A percentile compares a stretch with the other conserved stretches of the same genome.
Evolutionary conservation across 2,888 invertebrate species (phyloP).

Genomic region (Drosophila anomalata): DNA sequence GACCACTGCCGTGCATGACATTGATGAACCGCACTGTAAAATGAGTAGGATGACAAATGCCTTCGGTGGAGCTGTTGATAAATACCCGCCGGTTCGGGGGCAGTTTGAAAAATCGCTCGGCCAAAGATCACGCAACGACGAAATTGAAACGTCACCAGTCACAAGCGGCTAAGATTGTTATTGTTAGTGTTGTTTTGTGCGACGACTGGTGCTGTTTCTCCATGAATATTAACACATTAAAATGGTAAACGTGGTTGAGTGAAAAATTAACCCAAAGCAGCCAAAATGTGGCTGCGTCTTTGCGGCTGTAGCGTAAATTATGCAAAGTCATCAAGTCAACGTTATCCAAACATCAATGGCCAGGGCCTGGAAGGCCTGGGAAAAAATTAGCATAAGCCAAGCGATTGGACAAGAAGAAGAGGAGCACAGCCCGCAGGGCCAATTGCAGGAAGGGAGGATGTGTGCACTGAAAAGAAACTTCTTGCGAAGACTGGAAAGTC

Average conservation of each 20-base stretch:
- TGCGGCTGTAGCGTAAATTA: conserved; percentile 63
- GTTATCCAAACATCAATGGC: conserved; percentile 77
- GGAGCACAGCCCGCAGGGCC: conserved; percentile 54
- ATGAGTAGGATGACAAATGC: conserved; percentile 41
- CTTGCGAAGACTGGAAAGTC: background rate
- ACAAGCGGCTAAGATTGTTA: conserved; percentile 40
- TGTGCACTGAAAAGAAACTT: conserved; percentile 3
- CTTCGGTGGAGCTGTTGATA: conserved; percentile 34
- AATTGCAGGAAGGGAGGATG: conserved; percentile 31
- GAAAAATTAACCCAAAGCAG: conserved; percentile 69
- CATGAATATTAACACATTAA: conserved; percentile 77
- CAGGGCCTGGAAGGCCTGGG: conserved; percentile 58
- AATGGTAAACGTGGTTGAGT: conserved; percentile 63
- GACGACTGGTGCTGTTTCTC: conserved; percentile 25
- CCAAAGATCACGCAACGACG: conserved; percentile 41
- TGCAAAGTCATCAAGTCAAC: conserved; percentile 80
- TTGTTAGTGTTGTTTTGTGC: conserved; percentile 15
- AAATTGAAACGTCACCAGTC: conserved; percentile 73
- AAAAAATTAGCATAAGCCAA: conserved; percentile 78
- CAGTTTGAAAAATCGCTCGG: conserved; percentile 55
- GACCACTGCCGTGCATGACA: background rate
- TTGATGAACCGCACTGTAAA: background rate
- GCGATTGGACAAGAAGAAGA: conserved; percentile 55
- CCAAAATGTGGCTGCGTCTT: conserved; percentile 35
- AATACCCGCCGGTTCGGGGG: conserved; percentile 33